A percentile compares a stretch with the other conserved stretches of the same genome.
Evolutionary conservation across 2,113 vertebrate species (phyloP).

Genomic region (Phaetusa simplex): DNA sequence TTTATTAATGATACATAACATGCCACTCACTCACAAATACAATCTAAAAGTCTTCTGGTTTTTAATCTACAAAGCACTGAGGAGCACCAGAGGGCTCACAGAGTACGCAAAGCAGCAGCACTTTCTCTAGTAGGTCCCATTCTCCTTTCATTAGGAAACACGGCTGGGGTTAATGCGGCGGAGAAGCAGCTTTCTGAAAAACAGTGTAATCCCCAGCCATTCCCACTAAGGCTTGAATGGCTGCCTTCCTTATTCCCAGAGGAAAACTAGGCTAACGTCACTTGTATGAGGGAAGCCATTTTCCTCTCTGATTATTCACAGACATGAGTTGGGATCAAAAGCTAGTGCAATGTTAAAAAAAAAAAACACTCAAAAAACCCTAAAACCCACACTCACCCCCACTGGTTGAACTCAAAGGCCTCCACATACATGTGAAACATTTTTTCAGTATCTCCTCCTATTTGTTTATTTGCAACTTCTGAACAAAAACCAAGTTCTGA

Average conservation of each 20-base stretch:
- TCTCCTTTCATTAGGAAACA: not conserved
- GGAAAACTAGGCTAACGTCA: not conserved
- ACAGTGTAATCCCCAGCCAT: not conserved
- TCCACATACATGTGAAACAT: not conserved
- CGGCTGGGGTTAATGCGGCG: not conserved
- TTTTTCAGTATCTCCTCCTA: not conserved
- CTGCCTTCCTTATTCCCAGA: not conserved
- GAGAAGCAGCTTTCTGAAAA: not conserved
- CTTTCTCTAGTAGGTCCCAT: not conserved
- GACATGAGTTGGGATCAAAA: not conserved
- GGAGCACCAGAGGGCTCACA: not conserved
- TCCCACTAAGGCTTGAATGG: not conserved
- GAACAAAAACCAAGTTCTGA: not conserved
- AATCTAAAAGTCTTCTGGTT: not conserved
- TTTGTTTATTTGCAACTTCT: not conserved
- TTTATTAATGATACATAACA: not conserved
- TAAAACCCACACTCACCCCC: not conserved
- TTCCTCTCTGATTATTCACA: not conserved
- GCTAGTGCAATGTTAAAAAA: not conserved
- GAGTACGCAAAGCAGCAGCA: rapidly evolving
- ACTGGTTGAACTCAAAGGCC: not conserved
- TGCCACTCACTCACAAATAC: not conserved
- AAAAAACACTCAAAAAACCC: not conserved
- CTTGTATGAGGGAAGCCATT: not conserved
- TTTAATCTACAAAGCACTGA: not conserved